Base-by-base conservation (phyloP, 2,888 invertebrate species). In the Epirrhoe tristata region DNA sequence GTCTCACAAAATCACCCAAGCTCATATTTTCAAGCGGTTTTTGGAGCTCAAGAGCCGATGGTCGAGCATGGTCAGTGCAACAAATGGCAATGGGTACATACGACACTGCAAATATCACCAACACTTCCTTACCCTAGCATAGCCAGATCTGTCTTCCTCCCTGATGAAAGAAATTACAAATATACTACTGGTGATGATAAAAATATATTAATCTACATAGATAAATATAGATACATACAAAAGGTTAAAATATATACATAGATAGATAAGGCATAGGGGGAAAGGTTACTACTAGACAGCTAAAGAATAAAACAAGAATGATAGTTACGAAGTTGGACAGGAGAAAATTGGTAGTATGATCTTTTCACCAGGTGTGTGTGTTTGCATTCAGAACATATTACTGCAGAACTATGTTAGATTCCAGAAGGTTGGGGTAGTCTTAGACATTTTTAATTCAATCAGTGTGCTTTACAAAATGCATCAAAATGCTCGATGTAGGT, bases 91-190 rank as follows among this genome's bases (percentile, higher is more conserved):
- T 81, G 78, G 74, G 86, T 72, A 69, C 68, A 68, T 67, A 68
- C 64, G 64, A 88, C 90, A 90, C 85, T 83, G 84, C 88, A 89
- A 67, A 86, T 82, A 71, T 86, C 90, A 90, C 80, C 83, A 91
- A 91, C 90, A 89, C 88, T 82, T 75, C 86, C 94, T 94, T 94
- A 94, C 94, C 94, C 94, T 93, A 91, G 84, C 91, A 93, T 89
- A 93, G 91, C 93, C 94, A 88, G 89, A 88, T 88, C 90, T 91
- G 90, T 93, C 94, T 89, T 93, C 93, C 93, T 94, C 93, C 94
- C 94, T 94, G 93, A 93, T 93, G 90, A 94, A 93, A 91, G 87
- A 93, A 93, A 93, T 89, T 82, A 80, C 73, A 82, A 84, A 88
- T 82, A 84, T 82, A 82, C 81, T 81, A 78, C 72, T 75, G 74